Base-by-base conservation (phyloP, 2,888 invertebrate species). In the Sesia apiformis region DNA sequence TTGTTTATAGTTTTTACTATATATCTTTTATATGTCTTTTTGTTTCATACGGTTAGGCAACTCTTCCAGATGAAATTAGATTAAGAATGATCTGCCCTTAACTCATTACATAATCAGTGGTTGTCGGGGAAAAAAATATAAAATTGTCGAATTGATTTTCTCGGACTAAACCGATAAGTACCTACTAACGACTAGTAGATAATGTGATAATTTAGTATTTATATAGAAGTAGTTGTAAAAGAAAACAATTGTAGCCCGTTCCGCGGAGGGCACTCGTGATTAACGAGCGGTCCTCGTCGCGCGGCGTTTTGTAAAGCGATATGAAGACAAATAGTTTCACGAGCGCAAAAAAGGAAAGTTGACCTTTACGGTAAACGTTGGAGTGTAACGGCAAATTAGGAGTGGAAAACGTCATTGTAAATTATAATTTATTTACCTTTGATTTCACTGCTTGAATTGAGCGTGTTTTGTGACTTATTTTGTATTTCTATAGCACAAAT, bases 261-360 rank as follows among this genome's bases (percentile, higher is more conserved):
- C 6, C 42, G 53, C 52, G 39, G 51, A 39, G 49, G 46, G 41
- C 49, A 53, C 56, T 55, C 58, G 63, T 65, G 67, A 68, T 68
- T 63, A 64, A 68, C 58, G 66, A 64, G 57, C 51, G 51, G 52
- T 55, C 56, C 55, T 56, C 60, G 55, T 56, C 55, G 51, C 56
- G 57, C 52, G 60, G 53, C 64, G 64, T 70, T 72, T 74, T 72
- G 70, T 70, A 64, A 62, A 62, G 61, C 60, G 58, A 64, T 69
- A 74, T 75, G 72, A 72, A 76, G 76, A 78, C 60, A 73, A 74
- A 78, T 76, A 70, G 77, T 70, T 73, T 65, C 61, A 55, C 55
- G 39, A 55, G 51, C 49, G 54, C 61, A 70, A 68, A 69, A 69
- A 60, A 58, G 55, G 54, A 58, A 61, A 57, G 56, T 57, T 55